Conservation (phyloP, 2,797 vertebrate genomes). For the Leptodactylus fallax region DNA sequence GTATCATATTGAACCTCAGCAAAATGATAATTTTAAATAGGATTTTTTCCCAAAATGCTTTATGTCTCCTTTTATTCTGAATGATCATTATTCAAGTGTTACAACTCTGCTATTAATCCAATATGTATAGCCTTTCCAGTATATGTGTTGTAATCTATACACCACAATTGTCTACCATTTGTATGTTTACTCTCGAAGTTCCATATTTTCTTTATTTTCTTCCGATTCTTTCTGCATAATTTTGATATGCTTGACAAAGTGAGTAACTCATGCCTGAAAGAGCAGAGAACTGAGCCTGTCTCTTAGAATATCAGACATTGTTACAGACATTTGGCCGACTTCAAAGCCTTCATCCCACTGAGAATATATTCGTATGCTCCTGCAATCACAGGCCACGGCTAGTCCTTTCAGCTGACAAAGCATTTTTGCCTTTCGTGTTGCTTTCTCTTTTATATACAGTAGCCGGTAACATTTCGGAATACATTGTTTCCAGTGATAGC, state of each 20-base stretch:
- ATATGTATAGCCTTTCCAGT: neutral
- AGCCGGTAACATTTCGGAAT: neutral
- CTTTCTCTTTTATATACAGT: neutral
- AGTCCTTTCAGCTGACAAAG: constrained; percentile 33
- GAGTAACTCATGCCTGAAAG: constrained; percentile 56
- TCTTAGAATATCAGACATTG: constrained; percentile 58
- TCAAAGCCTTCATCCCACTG: constrained; percentile 43
- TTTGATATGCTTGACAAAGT: constrained; percentile 58
- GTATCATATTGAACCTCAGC: constrained; percentile 45
- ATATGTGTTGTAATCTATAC: neutral
- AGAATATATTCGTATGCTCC: constrained; percentile 34
- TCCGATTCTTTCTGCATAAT: constrained; percentile 45
- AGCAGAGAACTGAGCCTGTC: constrained; percentile 37
- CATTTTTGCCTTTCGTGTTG: constrained; percentile 3
- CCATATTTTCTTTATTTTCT: constrained; percentile 23
- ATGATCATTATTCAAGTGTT: constrained; percentile 27
- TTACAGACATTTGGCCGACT: constrained; percentile 45
- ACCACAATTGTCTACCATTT: constrained; percentile 32
- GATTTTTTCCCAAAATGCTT: neutral
- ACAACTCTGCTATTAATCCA: neutral
- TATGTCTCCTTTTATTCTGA: constrained; percentile 53
- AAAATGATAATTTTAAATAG: constrained; percentile 47
- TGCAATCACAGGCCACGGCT: constrained; percentile 23
- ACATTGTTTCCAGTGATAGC: neutral
- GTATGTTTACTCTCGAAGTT: constrained; percentile 25